A percentile compares a stretch with the other conserved stretches of the same genome.
Conservation (phyloP, 2,797 vertebrate species). For the Pseudochirops cupreus region DNA sequence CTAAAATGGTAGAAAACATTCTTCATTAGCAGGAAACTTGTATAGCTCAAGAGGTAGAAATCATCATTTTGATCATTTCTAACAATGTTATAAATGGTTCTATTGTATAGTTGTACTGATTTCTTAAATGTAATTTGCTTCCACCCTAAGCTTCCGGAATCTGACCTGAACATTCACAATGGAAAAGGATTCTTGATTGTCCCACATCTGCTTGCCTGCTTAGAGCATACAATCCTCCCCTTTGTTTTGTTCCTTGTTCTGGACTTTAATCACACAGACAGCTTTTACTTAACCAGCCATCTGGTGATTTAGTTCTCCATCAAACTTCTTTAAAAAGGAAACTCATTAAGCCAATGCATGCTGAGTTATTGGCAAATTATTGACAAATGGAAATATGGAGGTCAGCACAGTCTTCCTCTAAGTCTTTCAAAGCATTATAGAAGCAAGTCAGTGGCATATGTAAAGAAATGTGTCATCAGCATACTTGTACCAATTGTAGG, state of each 20-base stretch:
- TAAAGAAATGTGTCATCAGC: neutral
- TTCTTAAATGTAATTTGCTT: neutral
- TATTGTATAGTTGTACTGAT: fast-evolving
- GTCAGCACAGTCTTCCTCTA: constrained; percentile 19
- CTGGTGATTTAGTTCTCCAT: constrained; percentile 70
- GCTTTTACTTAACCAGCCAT: constrained; percentile 73
- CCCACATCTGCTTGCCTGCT: constrained; percentile 55
- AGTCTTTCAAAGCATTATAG: constrained; percentile 28
- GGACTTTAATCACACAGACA: constrained; percentile 55
- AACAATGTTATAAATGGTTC: neutral
- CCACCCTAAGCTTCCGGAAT: neutral
- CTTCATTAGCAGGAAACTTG: neutral
- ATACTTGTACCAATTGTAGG: neutral
- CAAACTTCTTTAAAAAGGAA: constrained; percentile 68
- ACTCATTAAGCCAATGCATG: constrained; percentile 72
- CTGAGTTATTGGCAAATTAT: constrained; percentile 74
- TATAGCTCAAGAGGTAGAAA: constrained; percentile 38
- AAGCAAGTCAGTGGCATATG: fast-evolving
- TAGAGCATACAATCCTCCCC: constrained; percentile 16
- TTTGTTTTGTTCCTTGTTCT: constrained; percentile 70
- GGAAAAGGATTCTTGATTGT: constrained; percentile 38
- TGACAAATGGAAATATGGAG: constrained; percentile 64
- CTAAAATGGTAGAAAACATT: neutral
- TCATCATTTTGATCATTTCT: neutral
- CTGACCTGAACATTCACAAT: constrained; percentile 17